Evolutionary conservation across 1,140 invertebrate genomes (phyloP), one percentile per base, ranked within the genome.

Genomic region (Penaeus japonicus): DNA sequence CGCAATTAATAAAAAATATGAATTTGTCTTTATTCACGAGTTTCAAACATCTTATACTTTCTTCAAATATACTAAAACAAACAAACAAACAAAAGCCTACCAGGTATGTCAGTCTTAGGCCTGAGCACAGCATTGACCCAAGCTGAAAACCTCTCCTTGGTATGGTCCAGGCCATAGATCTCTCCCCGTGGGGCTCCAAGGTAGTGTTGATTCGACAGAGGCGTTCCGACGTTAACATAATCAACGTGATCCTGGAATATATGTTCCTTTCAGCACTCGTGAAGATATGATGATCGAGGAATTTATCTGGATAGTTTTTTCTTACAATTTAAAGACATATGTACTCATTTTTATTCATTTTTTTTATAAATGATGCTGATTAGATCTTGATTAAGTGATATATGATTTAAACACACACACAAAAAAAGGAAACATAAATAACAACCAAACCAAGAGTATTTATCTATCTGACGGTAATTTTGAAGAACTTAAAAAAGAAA

Each of bases 131-230:
- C 83, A 79, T 85, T 78, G 24, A 73, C 90, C 27, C 92, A 91
- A 4, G 92, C 91, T 12, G 77, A 81, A 87, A 93, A 93, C 15
- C 93, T 91, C 18, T 87, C 57, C 5, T 79, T 85, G 30, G 89
- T 90, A 87, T 93, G 93, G 78, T 93, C 91, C 73, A 93, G 89
- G 3, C 93, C 93, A 77, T 93, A 93, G 89, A 93, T 92, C 84
- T 93, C 93, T 57, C 93, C 93, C 27, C 91, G 87, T 12, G 92
- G 89, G 59, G 91, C 89, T 17, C 91, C 92, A 22, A 93, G 89
- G 89, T 93, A 93, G 90, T 92, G 91, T 39, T 92, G 92, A 90
- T 93, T 93, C 17, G 91, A 92, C 27, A 93, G 57, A 12, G 93
- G 93, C 24, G 92, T 93, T 5, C 92, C 93, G 15, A 93, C 90